phyloP scores from a whole-genome alignment of 2,888 invertebrate genomes.

The Nemoura dubitans region DNA sequence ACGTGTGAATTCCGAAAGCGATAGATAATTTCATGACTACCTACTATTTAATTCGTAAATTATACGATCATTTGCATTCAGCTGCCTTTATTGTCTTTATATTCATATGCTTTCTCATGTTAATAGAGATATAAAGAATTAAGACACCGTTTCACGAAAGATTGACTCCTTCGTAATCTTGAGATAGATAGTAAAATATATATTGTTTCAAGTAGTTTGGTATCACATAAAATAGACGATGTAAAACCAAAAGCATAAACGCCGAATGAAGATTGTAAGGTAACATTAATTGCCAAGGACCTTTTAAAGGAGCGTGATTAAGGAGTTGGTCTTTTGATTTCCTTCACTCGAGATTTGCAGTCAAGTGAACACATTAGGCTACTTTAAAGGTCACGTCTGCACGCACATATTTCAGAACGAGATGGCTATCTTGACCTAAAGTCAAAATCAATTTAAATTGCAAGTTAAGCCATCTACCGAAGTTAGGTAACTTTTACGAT shows the following conservation, averaged over 20 bases:
- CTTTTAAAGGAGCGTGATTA: neutral
- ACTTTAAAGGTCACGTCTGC: neutral
- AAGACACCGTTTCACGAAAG: neutral
- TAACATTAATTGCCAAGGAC: neutral
- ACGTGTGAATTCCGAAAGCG: neutral
- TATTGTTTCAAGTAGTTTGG: neutral
- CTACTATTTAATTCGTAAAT: neutral
- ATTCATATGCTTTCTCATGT: neutral
- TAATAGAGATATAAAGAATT: neutral
- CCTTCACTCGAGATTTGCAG: neutral
- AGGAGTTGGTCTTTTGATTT: neutral
- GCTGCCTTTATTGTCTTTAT: neutral
- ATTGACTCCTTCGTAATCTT: neutral
- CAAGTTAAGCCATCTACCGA: neutral
- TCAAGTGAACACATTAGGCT: slow-evolving; percentile 4
- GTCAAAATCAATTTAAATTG: slow-evolving; percentile 3
- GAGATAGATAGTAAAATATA: neutral
- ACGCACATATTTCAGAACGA: neutral
- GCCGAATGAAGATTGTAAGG: neutral
- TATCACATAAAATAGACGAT: neutral
- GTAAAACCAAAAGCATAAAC: neutral
- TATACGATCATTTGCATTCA: neutral
- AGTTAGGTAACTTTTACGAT: neutral
- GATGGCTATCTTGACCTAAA: neutral
- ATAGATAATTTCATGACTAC: neutral